These are phyloP conservation scores for Phodopus roborovskii DNA, from an alignment of 2,113 vertebrate genomes.

Conservation along the genomic window DNA sequence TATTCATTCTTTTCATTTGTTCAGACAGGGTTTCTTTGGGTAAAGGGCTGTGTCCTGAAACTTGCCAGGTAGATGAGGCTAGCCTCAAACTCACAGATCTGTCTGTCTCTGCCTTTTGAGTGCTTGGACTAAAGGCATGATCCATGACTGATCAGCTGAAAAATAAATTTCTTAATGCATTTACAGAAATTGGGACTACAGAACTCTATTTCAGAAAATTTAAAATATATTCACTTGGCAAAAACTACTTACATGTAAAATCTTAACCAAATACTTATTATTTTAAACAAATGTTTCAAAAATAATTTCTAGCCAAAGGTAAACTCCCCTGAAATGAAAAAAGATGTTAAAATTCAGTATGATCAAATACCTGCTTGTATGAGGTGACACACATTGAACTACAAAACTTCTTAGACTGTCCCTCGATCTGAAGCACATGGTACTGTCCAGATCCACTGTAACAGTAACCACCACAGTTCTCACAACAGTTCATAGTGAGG, in stretches of 20 bases:
- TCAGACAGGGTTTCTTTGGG: neutral
- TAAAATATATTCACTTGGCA: neutral
- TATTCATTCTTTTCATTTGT: neutral
- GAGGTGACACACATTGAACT: constrained; percentile 89
- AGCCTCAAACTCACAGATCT: neutral
- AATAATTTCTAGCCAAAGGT: constrained; percentile 38
- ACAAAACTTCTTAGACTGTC: constrained; percentile 93
- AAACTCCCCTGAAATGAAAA: neutral
- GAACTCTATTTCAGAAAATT: neutral
- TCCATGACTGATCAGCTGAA: neutral
- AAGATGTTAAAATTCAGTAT: neutral
- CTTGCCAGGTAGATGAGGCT: neutral
- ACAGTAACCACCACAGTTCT: constrained; percentile 93
- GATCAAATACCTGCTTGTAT: constrained; percentile 91
- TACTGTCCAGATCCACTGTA: constrained; percentile 91
- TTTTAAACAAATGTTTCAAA: constrained; percentile 35
- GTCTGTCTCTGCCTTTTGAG: neutral
- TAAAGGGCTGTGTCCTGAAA: neutral
- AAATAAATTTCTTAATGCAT: constrained; percentile 24
- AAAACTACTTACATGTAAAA: constrained; percentile 16
- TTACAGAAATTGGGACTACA: constrained; percentile 9
- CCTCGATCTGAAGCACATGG: constrained; percentile 92
- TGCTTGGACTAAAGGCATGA: neutral
- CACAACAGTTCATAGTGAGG: constrained; percentile 95
- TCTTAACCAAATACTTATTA: constrained; percentile 16